Percentiles rank a stretch among this genome's conserved stretches.
Evolutionary conservation across 2,888 invertebrate species (phyloP).

Genomic region (Scaptomyza parva): DNA sequence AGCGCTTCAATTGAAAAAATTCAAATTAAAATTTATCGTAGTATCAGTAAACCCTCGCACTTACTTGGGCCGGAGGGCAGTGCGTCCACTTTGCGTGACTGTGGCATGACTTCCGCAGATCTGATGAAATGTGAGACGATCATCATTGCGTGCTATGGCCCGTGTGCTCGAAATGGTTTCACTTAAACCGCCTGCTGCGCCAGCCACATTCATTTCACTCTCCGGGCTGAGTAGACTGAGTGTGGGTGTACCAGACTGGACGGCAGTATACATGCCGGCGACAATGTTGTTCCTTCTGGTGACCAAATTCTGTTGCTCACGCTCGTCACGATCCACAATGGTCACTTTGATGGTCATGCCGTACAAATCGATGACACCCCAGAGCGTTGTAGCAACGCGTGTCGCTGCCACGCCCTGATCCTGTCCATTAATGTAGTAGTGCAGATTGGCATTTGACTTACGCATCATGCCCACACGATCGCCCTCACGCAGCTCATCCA

Average conservation of each 20-base stretch:
- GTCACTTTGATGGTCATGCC: slow-evolving; percentile 97
- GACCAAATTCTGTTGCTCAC: slow-evolving; percentile 91
- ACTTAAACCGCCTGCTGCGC: slow-evolving; percentile 67
- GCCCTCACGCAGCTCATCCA: slow-evolving; percentile 96
- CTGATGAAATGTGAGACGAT: slow-evolving; percentile 94
- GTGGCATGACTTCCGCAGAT: slow-evolving; percentile 97
- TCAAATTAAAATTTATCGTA: background rate
- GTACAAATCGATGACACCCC: slow-evolving; percentile 98
- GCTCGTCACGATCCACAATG: slow-evolving; percentile 93
- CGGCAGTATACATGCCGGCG: slow-evolving; percentile 52
- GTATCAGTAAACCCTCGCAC: slow-evolving; percentile 54
- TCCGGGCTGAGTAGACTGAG: slow-evolving; percentile 84
- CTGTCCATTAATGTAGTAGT: slow-evolving; percentile 96
- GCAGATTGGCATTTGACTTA: slow-evolving; percentile 92
- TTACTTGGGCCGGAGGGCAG: slow-evolving; percentile 96
- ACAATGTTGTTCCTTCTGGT: slow-evolving; percentile 88
- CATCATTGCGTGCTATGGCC: slow-evolving; percentile 85
- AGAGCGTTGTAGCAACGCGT: slow-evolving; percentile 91
- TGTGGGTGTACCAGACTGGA: slow-evolving; percentile 75
- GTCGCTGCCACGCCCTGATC: slow-evolving; percentile 96
- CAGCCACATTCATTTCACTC: slow-evolving; percentile 82
- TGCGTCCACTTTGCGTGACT: slow-evolving; percentile 95
- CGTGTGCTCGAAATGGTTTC: slow-evolving; percentile 72
- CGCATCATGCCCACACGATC: slow-evolving; percentile 97
- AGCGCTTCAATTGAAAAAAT: slow-evolving; percentile 86